These are phyloP conservation scores for Tangara arthus DNA, from an alignment of 2,797 vertebrate species.

Conservation along the genomic window DNA sequence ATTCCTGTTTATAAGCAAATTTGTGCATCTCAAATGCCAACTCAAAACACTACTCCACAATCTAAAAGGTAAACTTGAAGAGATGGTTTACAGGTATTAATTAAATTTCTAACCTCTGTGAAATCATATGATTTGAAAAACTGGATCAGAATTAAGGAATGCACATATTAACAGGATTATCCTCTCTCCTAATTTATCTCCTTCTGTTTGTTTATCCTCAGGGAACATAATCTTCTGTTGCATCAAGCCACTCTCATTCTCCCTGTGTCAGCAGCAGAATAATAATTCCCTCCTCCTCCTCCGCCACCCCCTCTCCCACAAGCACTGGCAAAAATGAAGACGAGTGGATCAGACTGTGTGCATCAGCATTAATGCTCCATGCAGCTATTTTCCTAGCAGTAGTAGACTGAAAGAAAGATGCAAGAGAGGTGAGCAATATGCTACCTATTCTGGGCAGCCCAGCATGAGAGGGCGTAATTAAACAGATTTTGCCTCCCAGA, in stretches of 20 bases:
- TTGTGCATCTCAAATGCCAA: neutral
- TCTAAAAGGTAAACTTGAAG: slow-evolving; percentile 22
- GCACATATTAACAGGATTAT: slow-evolving; percentile 67
- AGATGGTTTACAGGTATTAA: slow-evolving; percentile 28
- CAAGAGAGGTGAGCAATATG: slow-evolving; percentile 18
- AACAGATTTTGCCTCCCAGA: slow-evolving; percentile 23
- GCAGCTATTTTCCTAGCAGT: slow-evolving; percentile 53
- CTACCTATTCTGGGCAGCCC: slow-evolving; percentile 32
- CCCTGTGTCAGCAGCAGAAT: slow-evolving; percentile 67
- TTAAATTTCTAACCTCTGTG: slow-evolving; percentile 13
- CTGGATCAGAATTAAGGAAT: slow-evolving; percentile 58
- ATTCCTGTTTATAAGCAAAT: slow-evolving; percentile 15
- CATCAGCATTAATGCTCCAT: slow-evolving; percentile 54
- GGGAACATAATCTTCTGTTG: slow-evolving; percentile 69
- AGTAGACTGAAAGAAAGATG: slow-evolving; percentile 26
- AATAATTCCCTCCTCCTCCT: slow-evolving; percentile 63
- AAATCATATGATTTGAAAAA: neutral
- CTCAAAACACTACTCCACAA: neutral
- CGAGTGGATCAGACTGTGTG: slow-evolving; percentile 32
- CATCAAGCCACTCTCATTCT: slow-evolving; percentile 64
- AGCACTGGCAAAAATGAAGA: slow-evolving; percentile 42
- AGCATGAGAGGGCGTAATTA: slow-evolving; percentile 26
- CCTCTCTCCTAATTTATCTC: slow-evolving; percentile 64
- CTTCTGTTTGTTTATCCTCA: slow-evolving; percentile 67
- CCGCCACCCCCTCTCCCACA: slow-evolving; percentile 20